Evolutionary conservation across 2,888 invertebrate species (phyloP), one percentile per base, ranked within the genome.

Genomic region (Cerastis leucographa): DNA sequence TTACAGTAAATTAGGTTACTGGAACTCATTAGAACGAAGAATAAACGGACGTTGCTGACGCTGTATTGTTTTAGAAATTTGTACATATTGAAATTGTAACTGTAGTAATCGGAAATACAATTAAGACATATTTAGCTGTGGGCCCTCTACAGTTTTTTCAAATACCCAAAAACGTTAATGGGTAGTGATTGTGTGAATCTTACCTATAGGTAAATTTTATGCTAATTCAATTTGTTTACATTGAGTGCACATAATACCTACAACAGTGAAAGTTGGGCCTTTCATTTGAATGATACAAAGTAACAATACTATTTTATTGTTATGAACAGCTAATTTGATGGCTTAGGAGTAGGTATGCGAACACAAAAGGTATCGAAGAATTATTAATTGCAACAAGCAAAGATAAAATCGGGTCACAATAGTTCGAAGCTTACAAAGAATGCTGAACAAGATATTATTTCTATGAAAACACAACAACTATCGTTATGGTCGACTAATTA

Each of bases 1-100:
- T 80, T 85, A 73, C 75, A 83, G 25, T 74, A 74, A 88, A 88
- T 88, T 89, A 85, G 89, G 88, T 87, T 88, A 88, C 75, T 89
- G 68, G 87, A 76, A 88, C 87, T 89, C 80, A 83, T 86, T 87
- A 87, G 79, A 87, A 78, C 80, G 78, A 80, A 83, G 71, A 83
- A 81, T 75, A 77, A 81, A 74, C 78, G 65, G 74, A 85, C 59
- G 61, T 69, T 76, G 71, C 65, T 80, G 76, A 66, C 54, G 62
- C 72, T 46, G 68, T 80, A 85, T 81, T 77, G 80, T 88, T 84
- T 84, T 49, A 49, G 65, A 71, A 68, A 62, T 35, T 35, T 35
- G 35, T 35, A 35, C 35, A 59, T 62, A 44, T 64, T 42, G n/a
- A 56, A 49, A 49, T 74, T 44, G 25, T 49, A 29, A 61, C 9